phyloP scores from a whole-genome alignment of 2,797 vertebrate genomes.

The Rhinophrynus dorsalis region DNA sequence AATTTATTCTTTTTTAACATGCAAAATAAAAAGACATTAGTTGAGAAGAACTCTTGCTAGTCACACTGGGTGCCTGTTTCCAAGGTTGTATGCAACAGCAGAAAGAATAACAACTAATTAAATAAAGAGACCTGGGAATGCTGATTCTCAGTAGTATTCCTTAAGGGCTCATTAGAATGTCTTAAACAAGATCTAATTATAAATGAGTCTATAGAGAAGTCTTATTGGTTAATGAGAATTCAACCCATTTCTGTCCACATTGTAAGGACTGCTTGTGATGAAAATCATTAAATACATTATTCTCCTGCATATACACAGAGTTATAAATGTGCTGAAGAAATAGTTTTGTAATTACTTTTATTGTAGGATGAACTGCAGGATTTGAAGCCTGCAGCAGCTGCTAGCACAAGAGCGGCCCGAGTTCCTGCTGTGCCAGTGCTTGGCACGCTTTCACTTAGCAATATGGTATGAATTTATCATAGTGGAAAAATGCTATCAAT shows the following conservation, averaged over 20 bases:
- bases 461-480: background rate
- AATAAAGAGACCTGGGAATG: background rate
- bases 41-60: background rate
- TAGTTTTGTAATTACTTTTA: constrained; percentile 17
- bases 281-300: constrained; percentile 8
- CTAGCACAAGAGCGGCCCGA: background rate
- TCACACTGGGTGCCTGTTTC: background rate
- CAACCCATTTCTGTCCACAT: background rate
- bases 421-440: background rate
- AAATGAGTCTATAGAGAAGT: background rate
- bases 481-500: background rate
- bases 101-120: constrained; percentile 5
- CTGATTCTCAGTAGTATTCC: background rate
- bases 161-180: constrained; percentile 10
- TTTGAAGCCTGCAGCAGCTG: background rate
- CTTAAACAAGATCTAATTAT: constrained; percentile 13
- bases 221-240: constrained; percentile 1
- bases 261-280: background rate
- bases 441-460: background rate
- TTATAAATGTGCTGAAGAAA: constrained; percentile 8
- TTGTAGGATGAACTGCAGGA: constrained; percentile 1
- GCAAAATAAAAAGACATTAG: background rate
- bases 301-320: background rate
- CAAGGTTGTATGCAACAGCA: background rate
- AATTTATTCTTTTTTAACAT: background rate